Conservation (phyloP, 2,113 vertebrate species). For the Amazona guildingii region DNA sequence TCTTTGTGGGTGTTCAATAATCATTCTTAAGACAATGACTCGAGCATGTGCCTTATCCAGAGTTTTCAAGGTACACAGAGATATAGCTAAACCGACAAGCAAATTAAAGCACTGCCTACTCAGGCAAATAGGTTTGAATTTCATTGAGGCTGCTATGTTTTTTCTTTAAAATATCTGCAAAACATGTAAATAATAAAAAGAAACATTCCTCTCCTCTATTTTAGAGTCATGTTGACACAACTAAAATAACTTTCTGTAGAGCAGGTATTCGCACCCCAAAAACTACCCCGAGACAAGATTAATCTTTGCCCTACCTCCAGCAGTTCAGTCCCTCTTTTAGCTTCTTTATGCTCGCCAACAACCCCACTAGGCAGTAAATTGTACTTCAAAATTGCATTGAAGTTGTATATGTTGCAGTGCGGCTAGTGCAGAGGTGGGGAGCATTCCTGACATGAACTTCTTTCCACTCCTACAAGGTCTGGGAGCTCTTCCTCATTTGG, state of each 20-base stretch:
- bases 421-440: neutral
- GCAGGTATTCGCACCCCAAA: neutral
- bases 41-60: rapidly evolving
- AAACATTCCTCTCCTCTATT: neutral
- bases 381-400: neutral
- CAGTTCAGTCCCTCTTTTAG: neutral
- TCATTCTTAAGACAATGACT: neutral
- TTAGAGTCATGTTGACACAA: neutral
- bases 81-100: neutral
- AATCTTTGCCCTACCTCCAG: neutral
- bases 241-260: neutral
- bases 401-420: neutral
- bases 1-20: neutral
- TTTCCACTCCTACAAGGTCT: neutral
- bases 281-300: neutral
- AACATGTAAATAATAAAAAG: neutral
- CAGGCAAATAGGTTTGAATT: neutral
- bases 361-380: neutral
- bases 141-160: neutral
- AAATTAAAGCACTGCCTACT: neutral
- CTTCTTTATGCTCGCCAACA: neutral
- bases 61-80: neutral
- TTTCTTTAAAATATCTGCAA: neutral
- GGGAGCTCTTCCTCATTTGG: neutral
- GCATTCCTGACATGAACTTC: neutral